Evolutionary conservation across 2,113 vertebrate genomes (phyloP).

Genomic region (Macrotus californicus): DNA sequence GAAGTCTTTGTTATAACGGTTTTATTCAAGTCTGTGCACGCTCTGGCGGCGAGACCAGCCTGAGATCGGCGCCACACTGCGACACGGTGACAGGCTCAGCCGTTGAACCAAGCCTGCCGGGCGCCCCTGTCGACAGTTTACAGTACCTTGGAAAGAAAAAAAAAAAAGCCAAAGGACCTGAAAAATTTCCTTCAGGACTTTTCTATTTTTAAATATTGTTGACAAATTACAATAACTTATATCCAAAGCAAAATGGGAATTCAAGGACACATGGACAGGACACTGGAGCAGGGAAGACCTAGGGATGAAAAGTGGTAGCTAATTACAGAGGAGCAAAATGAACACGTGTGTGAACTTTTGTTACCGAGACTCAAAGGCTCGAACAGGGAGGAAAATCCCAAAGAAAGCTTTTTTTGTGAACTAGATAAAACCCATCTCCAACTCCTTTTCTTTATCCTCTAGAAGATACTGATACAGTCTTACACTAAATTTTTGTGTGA

Average conservation of each 20-base stretch:
- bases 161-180: conserved; percentile 72
- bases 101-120: conserved; percentile 88
- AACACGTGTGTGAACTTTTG: conserved; percentile 50
- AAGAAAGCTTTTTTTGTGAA: conserved; percentile 76
- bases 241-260: conserved; percentile 68
- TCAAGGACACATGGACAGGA: conserved; percentile 69
- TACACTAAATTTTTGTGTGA: not conserved
- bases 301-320: conserved; percentile 32
- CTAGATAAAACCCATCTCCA: conserved; percentile 49
- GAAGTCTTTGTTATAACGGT: conserved; percentile 77
- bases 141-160: conserved; percentile 80
- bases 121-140: conserved; percentile 84
- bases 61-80: conserved; percentile 85
- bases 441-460: not conserved
- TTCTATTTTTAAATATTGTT: conserved; percentile 82
- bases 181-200: conserved; percentile 77
- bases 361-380: conserved; percentile 59
- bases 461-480: not conserved
- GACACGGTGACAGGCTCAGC: conserved; percentile 81
- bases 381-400: conserved; percentile 51
- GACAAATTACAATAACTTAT: conserved; percentile 83
- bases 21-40: conserved; percentile 95
- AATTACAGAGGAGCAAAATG: conserved; percentile 73
- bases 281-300: not conserved
- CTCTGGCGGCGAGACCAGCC: conserved; percentile 90